Base-by-base conservation (phyloP, 2,888 invertebrate genomes). In the Lithosia quadra region DNA sequence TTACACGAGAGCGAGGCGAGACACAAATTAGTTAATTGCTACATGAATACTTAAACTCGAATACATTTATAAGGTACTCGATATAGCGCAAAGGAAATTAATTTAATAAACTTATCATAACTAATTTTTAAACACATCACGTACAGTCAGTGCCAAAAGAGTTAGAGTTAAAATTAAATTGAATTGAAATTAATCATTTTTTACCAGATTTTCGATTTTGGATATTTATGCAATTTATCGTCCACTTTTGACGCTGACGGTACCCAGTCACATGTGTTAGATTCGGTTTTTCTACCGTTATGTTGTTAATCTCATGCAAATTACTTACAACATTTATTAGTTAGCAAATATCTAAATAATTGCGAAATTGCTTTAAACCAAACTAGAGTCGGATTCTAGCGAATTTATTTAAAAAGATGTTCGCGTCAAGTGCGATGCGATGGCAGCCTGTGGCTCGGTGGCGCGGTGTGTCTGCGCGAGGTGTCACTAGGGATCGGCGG, bases 401-500 rank as follows among this genome's bases (percentile, higher is more conserved):
- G n/a, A 49, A 34, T 63, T 55, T 63, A 63, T 63, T 63, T 55
- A 22, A 55, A 62, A 56, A 59, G 59, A 59, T 60, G 55, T 63
- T 60, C 36, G 43, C 56, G 61, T 63, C 59, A 58, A 77, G 77
- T 75, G 72, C 71, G 76, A 78, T 75, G 72, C 71, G 76, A 78
- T 81, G 72, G 71, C 74, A 56, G 36, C 68, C 33, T 63, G 60
- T 22, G 63, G 59, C 58, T 56, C 11, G 13, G 49, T 63, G 39
- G 11, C 33, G 34, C 63, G 55, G 53, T 65, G 53, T 24, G 58
- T 63, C 86, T 64, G 84, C 90, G 84, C 90, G 88, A 91, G 92
- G 92, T 92, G 92, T 92, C 92, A 89, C 91, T 79, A 79, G 82
- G 82, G 82, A 81, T 84, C 83, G 83, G 82, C 86, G 87, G 86